Evolutionary conservation across 2,113 vertebrate species (phyloP).

Genomic region (Chauna torquata): DNA sequence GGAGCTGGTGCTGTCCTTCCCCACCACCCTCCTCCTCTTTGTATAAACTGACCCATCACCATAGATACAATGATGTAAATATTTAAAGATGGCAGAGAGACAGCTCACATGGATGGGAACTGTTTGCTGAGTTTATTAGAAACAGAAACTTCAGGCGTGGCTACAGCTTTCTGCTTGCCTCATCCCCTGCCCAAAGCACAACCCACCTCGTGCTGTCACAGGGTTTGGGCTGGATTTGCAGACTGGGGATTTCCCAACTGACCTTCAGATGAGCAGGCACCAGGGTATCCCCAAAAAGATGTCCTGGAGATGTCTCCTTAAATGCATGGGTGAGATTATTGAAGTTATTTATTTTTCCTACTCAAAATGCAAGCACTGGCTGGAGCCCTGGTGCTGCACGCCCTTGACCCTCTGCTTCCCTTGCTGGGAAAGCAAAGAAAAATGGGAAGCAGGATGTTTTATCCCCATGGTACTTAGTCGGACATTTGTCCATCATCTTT

Average conservation of each 20-base stretch:
- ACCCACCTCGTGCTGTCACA: accelerated
- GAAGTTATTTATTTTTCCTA: neutral
- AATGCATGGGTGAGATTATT: neutral
- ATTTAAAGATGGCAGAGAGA: constrained; percentile 48
- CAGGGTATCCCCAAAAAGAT: neutral
- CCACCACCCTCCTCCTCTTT: neutral
- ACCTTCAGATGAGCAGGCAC: neutral
- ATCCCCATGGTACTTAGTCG: neutral
- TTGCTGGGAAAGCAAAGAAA: neutral
- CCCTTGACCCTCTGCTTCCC: neutral
- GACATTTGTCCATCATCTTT: neutral
- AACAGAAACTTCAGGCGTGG: constrained; percentile 21
- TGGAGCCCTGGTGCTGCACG: neutral
- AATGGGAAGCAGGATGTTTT: neutral
- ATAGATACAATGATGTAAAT: constrained; percentile 60
- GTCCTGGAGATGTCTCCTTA: neutral
- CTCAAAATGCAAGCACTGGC: neutral
- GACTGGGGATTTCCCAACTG: neutral
- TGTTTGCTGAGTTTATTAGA: constrained; percentile 43
- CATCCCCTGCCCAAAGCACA: neutral
- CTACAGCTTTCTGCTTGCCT: neutral
- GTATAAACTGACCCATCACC: constrained; percentile 47
- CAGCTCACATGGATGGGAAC: neutral
- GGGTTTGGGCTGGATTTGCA: neutral
- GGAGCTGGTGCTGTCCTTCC: neutral